phyloP scores from a whole-genome alignment of 2,888 invertebrate genomes.

The Toxonevra muliebris region DNA sequence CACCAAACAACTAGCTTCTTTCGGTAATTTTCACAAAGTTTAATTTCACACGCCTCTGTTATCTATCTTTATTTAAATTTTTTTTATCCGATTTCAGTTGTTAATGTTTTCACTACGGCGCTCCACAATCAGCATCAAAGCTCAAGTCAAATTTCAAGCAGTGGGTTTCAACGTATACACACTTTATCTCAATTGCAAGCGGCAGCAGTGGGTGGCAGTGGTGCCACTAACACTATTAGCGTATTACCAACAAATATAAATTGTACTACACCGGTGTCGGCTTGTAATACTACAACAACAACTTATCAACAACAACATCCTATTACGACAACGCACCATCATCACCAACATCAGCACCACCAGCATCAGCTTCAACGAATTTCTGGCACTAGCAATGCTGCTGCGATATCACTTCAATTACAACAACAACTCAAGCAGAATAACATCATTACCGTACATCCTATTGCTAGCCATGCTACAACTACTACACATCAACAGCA shows the following conservation, averaged over 20 bases:
- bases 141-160: conserved; percentile 39
- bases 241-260: conserved; percentile 25
- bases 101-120: conserved; percentile 56
- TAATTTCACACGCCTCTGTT: too few relatives aligned
- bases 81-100: conserved; percentile 43
- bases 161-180: conserved; percentile 45
- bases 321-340: conserved; percentile 43
- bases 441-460: conserved; percentile 47
- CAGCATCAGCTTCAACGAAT: conserved; percentile 42
- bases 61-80: neutral
- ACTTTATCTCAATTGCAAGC: conserved; percentile 43
- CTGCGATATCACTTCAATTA: conserved; percentile 34
- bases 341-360: conserved; percentile 32
- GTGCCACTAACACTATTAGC: conserved; percentile 36
- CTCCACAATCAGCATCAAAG: conserved; percentile 34
- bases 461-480: conserved; percentile 40
- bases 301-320: conserved; percentile 38
- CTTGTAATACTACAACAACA: conserved; percentile 34
- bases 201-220: conserved; percentile 37
- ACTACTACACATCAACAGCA: conserved; percentile 35
- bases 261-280: conserved; percentile 32
- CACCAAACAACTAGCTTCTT: too few relatives aligned
- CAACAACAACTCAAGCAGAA: conserved; percentile 45
- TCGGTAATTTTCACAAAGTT: too few relatives aligned
- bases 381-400: conserved; percentile 35